Base-by-base conservation (phyloP, 2,888 invertebrate genomes). In the Arrhopalites spinosus region DNA sequence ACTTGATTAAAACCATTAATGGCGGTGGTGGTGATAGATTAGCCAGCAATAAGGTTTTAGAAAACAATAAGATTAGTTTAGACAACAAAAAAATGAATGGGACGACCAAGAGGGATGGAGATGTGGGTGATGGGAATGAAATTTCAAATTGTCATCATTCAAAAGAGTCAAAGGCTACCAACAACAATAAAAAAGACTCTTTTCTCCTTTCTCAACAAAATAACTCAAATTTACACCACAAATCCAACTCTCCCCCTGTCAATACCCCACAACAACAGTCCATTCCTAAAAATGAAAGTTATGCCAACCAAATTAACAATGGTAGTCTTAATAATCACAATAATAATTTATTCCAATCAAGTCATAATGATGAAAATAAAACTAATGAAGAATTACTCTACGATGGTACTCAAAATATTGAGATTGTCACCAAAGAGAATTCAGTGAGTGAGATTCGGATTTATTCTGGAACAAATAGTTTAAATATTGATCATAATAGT, bases 401-500 rank as follows among this genome's bases (percentile, higher is more conserved):
- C 29, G 17, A 67, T n/a, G 77, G 20, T 2, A 36, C 36, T 11
- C 79, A 81, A 64, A 80, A 76, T 43, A 81, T 82, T 66, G 82
- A 82, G 67, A 82, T 82, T 68, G 80, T 82, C 5, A 81, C 81
- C 15, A 81, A 81, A 69, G 82, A 81, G 63, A 82, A 82, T 78
- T 76, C 78, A n/a, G 82, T 81, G 23, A 79, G 78, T 68, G 82
- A 82, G 73, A 82, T 82, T 36, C 75, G 82, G 25, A 82, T 82
- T 69, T 82, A 81, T 56, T 81, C 80, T 13, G 78, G 77, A 1
- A 67, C 71, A 15, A 36, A 73, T 45, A 61, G 30, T 61, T 1
- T 50, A 0, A 72, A 63, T 47, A 63, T 63, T 29, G 61, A 61
- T 61, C 72, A 63, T 20, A 50, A 29, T 27, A 43, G 56, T 36